Percentiles rank a stretch among this genome's conserved stretches.
Evolutionary conservation across 2,888 invertebrate genomes (phyloP).

Genomic region (Nezara viridula): DNA sequence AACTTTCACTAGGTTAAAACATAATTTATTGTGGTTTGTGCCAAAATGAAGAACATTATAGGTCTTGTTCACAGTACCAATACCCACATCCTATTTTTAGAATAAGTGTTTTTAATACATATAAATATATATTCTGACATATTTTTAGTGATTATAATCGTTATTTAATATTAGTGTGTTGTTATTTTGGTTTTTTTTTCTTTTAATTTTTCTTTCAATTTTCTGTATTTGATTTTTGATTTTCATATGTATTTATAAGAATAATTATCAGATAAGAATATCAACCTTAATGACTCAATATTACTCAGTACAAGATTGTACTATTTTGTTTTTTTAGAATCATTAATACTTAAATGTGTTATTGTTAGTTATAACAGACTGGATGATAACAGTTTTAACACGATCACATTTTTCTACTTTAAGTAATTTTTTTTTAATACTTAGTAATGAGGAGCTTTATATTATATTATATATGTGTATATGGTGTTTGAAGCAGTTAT

Average conservation of each 20-base stretch:
- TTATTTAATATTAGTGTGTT: conserved; percentile 57
- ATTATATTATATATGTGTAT: conserved; percentile 58
- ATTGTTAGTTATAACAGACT: conserved; percentile 52
- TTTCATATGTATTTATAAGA: conserved; percentile 32
- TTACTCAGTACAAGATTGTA: conserved; percentile 56
- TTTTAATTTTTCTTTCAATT: conserved; percentile 28
- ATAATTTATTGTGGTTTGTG: conserved; percentile 62
- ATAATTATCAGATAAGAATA: conserved; percentile 63
- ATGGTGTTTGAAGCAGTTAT: conserved; percentile 59
- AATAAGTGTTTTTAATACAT: conserved; percentile 58
- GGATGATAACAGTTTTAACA: conserved; percentile 53
- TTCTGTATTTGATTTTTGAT: conserved; percentile 26
- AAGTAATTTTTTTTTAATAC: conserved; percentile 43
- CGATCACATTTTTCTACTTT: conserved; percentile 53
- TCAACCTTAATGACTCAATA: conserved; percentile 62
- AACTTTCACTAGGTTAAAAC: conserved; percentile 61
- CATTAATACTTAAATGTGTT: conserved; percentile 59
- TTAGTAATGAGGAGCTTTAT: conserved; percentile 61
- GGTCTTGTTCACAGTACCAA: conserved; percentile 59
- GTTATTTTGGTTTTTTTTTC: conserved; percentile 57
- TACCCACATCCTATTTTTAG: conserved; percentile 61
- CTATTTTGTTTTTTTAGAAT: conserved; percentile 55
- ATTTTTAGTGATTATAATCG: conserved; percentile 60
- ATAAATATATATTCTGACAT: conserved; percentile 60
- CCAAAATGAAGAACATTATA: conserved; percentile 62